A percentile compares a stretch with the other conserved stretches of the same genome.
Evolutionary conservation across 2,888 invertebrate species (phyloP).

Genomic region (Apodemia duryi): DNA sequence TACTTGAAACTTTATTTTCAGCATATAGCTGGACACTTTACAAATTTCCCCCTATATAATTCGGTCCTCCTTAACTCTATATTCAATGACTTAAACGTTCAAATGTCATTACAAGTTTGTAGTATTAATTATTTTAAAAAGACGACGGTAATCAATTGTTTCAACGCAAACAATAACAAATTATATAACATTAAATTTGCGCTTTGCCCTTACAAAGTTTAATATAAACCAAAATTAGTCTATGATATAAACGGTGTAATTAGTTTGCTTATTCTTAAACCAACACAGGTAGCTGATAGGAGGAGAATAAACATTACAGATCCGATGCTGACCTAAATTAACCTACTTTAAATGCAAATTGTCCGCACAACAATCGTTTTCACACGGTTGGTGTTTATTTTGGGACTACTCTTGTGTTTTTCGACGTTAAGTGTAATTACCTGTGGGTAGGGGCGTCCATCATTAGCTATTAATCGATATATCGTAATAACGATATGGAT

Average conservation of each 20-base stretch:
- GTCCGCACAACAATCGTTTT: slow-evolving; percentile 42
- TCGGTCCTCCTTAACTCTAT: too few relatives aligned
- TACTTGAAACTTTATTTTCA: too few relatives aligned
- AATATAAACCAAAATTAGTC: not conserved
- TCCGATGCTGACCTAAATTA: slow-evolving; percentile 48
- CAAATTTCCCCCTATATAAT: too few relatives aligned
- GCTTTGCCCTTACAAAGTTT: not conserved
- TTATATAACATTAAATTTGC: not conserved
- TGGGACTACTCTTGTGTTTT: not conserved
- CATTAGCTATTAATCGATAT: too few relatives aligned
- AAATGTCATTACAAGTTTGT: too few relatives aligned
- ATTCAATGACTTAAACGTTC: too few relatives aligned
- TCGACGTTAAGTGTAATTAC: not conserved
- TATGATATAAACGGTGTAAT: not conserved
- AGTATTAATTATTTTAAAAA: too few relatives aligned
- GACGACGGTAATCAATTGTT: too few relatives aligned
- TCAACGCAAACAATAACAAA: too few relatives aligned
- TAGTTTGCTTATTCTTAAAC: not conserved
- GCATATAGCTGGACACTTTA: too few relatives aligned
- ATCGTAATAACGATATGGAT: too few relatives aligned
- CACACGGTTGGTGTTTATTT: slow-evolving; percentile 18
- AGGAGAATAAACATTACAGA: slow-evolving; percentile 28
- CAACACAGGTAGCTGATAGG: slow-evolving; percentile 17
- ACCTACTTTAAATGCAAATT: slow-evolving; percentile 69
- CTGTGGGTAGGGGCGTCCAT: not conserved